A percentile compares a stretch with the other conserved stretches of the same genome.
phyloP scores from a whole-genome alignment of 2,113 vertebrate genomes.

The Eudyptes chrysolophus region DNA sequence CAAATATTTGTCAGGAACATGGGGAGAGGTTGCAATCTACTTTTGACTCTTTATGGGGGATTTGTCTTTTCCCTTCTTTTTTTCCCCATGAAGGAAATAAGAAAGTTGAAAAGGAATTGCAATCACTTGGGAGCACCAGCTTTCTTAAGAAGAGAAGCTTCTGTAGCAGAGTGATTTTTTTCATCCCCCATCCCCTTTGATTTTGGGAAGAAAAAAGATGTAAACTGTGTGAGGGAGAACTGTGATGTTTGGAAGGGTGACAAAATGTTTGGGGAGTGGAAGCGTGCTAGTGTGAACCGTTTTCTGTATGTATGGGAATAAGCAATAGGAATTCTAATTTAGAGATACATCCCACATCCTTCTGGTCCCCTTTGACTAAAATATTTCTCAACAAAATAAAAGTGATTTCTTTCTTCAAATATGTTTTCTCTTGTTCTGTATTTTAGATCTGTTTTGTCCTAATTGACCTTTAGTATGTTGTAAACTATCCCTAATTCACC shows the following conservation, averaged over 20 bases:
- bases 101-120: neutral
- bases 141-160: neutral
- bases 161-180: neutral
- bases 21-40: neutral
- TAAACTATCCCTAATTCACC: neutral
- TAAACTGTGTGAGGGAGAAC: neutral
- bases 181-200: neutral
- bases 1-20: neutral
- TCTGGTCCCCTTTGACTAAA: neutral
- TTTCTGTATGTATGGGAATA: neutral
- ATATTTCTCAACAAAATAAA: neutral
- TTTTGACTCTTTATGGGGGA: neutral
- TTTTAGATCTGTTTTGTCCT: neutral
- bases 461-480: neutral
- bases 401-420: neutral
- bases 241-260: neutral
- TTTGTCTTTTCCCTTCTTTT: neutral
- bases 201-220: neutral
- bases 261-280: neutral
- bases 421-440: neutral
- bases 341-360: neutral
- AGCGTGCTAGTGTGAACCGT: neutral
- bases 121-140: neutral
- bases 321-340: neutral
- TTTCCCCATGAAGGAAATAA: neutral